A percentile compares a stretch with the other conserved stretches of the same genome.
phyloP scores from a whole-genome alignment of 2,888 invertebrate genomes.

The Erebia epiphron region DNA sequence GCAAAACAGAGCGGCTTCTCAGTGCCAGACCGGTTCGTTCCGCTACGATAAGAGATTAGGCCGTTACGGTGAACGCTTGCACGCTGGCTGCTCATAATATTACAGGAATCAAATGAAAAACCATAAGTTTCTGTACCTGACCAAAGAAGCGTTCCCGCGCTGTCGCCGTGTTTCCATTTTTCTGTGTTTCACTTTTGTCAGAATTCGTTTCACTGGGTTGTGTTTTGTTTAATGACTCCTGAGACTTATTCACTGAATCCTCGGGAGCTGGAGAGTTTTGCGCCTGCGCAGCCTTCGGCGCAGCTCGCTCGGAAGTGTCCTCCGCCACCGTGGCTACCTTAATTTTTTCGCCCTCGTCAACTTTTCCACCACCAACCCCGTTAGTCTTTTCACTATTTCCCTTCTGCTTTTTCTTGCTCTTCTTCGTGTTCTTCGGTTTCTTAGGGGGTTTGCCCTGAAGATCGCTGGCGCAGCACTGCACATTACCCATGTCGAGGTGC shows the following conservation, averaged over 20 bases:
- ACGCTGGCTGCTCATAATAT: conserved; percentile 52
- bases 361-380: conserved; percentile 66
- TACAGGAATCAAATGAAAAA: conserved; percentile 32
- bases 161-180: conserved; percentile 67
- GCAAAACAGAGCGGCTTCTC: conserved; percentile 65
- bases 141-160: conserved; percentile 77
- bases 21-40: conserved; percentile 60
- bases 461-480: conserved; percentile 81
- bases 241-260: conserved; percentile 44
- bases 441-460: conserved; percentile 68
- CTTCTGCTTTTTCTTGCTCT: conserved; percentile 49
- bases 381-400: conserved; percentile 62
- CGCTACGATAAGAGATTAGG: conserved; percentile 73
- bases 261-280: conserved; percentile 49
- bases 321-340: conserved; percentile 70
- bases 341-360: conserved; percentile 56
- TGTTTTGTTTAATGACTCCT: conserved; percentile 43
- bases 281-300: conserved; percentile 60
- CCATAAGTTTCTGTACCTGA: conserved; percentile 58
- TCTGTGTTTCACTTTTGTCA: conserved; percentile 56
- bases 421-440: conserved; percentile 65
- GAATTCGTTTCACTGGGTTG: conserved; percentile 43
- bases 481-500: conserved; percentile 79
- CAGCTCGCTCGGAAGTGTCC: conserved; percentile 62
- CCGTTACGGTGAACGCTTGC: conserved; percentile 56